Conservation (phyloP, 2,888 invertebrate genomes). For the Drosophila subquinaria region DNA sequence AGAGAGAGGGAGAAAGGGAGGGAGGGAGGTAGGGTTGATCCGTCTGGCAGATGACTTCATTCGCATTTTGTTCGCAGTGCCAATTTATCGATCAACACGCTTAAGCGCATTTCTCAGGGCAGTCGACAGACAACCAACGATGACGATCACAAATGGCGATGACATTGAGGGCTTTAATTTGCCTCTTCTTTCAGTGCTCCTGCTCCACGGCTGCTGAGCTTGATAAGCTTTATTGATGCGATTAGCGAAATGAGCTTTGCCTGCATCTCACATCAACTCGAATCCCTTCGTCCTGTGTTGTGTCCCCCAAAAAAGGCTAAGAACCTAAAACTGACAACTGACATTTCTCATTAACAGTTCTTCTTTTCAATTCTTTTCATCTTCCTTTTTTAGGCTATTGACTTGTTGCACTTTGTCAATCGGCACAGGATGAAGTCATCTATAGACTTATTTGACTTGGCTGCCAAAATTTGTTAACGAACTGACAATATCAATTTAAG, state of each 20-base stretch:
- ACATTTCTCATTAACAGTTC: conserved; percentile 79
- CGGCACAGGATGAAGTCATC: conserved; percentile 60
- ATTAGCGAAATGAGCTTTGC: conserved; percentile 81
- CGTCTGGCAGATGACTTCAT: conserved; percentile 72
- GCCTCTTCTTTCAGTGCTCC: neutral
- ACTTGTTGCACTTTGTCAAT: conserved; percentile 72
- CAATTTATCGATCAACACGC: conserved; percentile 82
- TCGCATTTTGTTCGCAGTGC: conserved; percentile 73
- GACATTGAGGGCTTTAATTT: conserved; percentile 71
- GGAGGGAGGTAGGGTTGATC: conserved; percentile 14
- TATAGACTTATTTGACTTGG: conserved; percentile 36
- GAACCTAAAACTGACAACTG: conserved; percentile 72
- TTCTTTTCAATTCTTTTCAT: conserved; percentile 6
- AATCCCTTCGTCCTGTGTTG: conserved; percentile 10
- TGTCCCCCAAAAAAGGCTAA: conserved; percentile 11
- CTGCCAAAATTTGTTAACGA: conserved; percentile 23
- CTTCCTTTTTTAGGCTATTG: conserved; percentile 44
- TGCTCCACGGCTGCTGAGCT: conserved; percentile 49
- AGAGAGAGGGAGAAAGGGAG: neutral
- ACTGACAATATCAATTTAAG: conserved; percentile 12
- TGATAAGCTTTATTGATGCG: conserved; percentile 81
- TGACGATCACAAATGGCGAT: conserved; percentile 39
- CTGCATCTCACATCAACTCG: conserved; percentile 37
- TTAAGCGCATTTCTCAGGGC: conserved; percentile 76
- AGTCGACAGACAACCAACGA: conserved; percentile 38